Evolutionary conservation across 2,113 vertebrate genomes (phyloP), one percentile per base, ranked within the genome.

Genomic region (Muscicapa adusta): DNA sequence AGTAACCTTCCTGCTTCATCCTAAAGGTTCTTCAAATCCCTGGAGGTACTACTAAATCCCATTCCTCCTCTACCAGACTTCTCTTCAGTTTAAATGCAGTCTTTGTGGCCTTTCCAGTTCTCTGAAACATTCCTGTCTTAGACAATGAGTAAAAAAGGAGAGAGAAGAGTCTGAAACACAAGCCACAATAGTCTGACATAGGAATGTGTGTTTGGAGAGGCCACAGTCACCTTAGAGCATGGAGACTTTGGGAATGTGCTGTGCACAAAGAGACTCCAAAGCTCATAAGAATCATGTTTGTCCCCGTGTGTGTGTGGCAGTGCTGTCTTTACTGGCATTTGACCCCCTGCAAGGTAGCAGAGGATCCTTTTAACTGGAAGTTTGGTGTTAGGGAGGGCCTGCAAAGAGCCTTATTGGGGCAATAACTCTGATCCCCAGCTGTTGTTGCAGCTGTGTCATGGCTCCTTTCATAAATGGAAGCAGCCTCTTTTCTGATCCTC

Each of bases 261-360:
- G 10, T 56, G 31, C n/a, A 23, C 42, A 42, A 38, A 66, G 47
- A 87, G 43, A 73, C 33, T 60, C 33, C 34, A 40, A 5, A 50
- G 40, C 50, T 70, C 33, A 3, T 11, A 9, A 56, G 17, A 53
- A 19, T 63, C 10, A 1, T 18, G n/a, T 56, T 51, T 85, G 29
- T 61, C 33, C 12, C 38, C 1, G 0, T 45, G 40, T 58, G 19
- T 63, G 29, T 0, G 0, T 0, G 0, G 25, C 45, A 63, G 19
- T 29, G 34, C 48, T 89, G 80, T 62, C 26, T 10, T 57, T 48
- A 36, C 3, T 63, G 53, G 53, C 5, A 5, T 76, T 72, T 29
- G 15, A 28, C 40, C 14, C 22, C 28, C 33, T 85, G 65, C 36
- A 62, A 51, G 28, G 9, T 20, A 43, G 68, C 45, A 65, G 68